Percentiles rank a stretch among this genome's conserved stretches.
phyloP scores from a whole-genome alignment of 2,113 vertebrate species.

The Pelvicachromis taeniatus region DNA sequence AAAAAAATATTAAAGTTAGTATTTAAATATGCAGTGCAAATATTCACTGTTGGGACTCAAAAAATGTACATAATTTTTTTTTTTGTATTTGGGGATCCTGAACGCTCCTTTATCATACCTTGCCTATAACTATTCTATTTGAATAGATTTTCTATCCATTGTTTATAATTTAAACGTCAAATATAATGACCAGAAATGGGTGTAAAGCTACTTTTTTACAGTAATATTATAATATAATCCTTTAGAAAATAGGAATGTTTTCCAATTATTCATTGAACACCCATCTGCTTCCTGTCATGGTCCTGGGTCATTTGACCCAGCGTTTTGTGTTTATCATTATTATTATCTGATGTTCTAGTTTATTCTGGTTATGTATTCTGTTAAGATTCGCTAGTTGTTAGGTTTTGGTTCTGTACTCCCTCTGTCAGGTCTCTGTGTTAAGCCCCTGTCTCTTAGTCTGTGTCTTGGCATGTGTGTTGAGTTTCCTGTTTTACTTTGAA shows the following conservation, averaged over 20 bases:
- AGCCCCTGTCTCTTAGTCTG: too few species aligned
- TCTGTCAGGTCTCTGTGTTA: too few species aligned
- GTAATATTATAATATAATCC: neutral
- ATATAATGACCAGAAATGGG: neutral
- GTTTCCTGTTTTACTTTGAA: too few species aligned
- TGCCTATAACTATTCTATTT: neutral
- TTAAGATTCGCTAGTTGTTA: too few species aligned
- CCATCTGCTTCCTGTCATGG: neutral
- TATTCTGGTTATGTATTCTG: too few species aligned
- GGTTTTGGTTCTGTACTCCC: too few species aligned
- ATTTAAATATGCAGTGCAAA: neutral
- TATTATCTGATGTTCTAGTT: too few species aligned
- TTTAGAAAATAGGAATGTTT: neutral
- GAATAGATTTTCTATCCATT: accelerated
- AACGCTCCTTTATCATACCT: neutral
- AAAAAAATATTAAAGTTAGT: neutral
- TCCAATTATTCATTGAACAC: neutral
- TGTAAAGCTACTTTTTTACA: neutral
- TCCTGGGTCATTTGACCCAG: too few species aligned
- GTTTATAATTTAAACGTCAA: neutral
- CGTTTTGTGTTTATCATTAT: too few species aligned
- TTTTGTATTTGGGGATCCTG: neutral
- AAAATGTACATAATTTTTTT: neutral
- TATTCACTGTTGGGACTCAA: neutral
- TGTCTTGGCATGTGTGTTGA: too few species aligned